These are phyloP conservation scores for Drosophila pseudotalamancana DNA, from an alignment of 2,888 invertebrate species.

Conservation along the genomic window DNA sequence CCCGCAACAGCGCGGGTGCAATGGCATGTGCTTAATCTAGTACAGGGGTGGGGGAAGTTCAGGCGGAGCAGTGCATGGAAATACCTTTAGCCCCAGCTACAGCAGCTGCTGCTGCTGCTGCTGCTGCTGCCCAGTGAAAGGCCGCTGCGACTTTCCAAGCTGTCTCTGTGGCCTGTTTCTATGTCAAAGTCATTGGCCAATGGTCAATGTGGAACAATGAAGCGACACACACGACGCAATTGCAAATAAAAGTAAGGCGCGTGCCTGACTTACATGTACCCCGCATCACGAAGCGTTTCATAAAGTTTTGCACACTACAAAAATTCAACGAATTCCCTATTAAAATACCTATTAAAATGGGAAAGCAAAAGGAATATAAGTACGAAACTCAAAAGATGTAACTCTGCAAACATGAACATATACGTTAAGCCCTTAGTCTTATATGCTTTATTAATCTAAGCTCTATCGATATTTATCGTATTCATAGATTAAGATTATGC, in stretches of 20 bases:
- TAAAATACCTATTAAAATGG: too few species aligned
- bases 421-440: too few species aligned
- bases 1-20: conserved; percentile 27
- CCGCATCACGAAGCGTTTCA: background rate
- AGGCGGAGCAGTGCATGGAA: conserved; percentile 17
- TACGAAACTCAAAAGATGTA: too few species aligned
- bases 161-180: conserved; percentile 45
- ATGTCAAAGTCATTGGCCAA: conserved; percentile 71
- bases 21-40: conserved; percentile 13
- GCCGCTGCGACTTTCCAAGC: conserved; percentile 41
- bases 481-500: too few species aligned
- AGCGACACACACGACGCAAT: conserved; percentile 54
- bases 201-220: conserved; percentile 67
- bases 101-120: background rate
- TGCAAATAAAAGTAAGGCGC: background rate
- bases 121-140: conserved; percentile 55
- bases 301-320: background rate
- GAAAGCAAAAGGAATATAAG: too few species aligned
- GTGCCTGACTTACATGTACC: background rate
- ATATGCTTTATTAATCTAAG: too few species aligned
- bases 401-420: too few species aligned
- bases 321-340: too few species aligned
- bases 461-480: too few species aligned
- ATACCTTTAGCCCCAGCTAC: conserved; percentile 27
- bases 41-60: too few species aligned